Base-by-base conservation (phyloP, 2,888 invertebrate species). In the Desoria tigrina region DNA sequence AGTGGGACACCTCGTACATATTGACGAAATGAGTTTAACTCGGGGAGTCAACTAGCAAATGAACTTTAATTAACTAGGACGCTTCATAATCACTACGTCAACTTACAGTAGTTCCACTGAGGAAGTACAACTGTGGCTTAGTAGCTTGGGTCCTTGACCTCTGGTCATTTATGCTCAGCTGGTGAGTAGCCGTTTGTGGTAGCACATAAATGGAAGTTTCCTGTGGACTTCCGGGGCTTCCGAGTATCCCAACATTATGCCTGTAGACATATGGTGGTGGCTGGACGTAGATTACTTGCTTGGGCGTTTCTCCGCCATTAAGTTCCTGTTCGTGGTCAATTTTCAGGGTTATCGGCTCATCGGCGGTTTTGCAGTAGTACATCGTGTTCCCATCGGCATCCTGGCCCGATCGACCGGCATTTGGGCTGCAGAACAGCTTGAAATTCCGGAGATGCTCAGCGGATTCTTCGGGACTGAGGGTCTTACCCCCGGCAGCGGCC, bases 231-330 rank as follows among this genome's bases (percentile, higher is more conserved):
- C 60, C 60, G 11, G 60, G 39, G 1, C 50, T 23, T n/a, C 68
- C 68, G 2, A 26, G 27, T 0, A 69, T 9, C 1, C 32, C 56
- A 4, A 69, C 56, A 39, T 63, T 65, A 59, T 69, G 68, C n/a
- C 55, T 42, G 63, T 65, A 69, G 14, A 63, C 37, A 26, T 53
- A 55, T 45, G 61, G 26, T 24, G 68, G 68, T 2, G 68, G 65
- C 27, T 65, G 65, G 26, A 69, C 54, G 61, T 65, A 69, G 11
- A 69, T 56, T 3, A 69, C 68, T 63, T 69, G 68, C 50, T 63
- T 59, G 16, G 62, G 68, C 16, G 64, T 61, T 11, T 59, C 65
- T 7, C 57, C 61, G 6, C 37, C 39, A 32, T n/a, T 6, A 2
- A 66, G 28, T 26, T 61, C 57, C 3, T 42, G 24, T 11, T 66